A percentile compares a stretch with the other conserved stretches of the same genome.
These are phyloP conservation scores for Melanotaenia duboulayi DNA, from an alignment of 2,113 vertebrate genomes.

Conservation along the genomic window DNA sequence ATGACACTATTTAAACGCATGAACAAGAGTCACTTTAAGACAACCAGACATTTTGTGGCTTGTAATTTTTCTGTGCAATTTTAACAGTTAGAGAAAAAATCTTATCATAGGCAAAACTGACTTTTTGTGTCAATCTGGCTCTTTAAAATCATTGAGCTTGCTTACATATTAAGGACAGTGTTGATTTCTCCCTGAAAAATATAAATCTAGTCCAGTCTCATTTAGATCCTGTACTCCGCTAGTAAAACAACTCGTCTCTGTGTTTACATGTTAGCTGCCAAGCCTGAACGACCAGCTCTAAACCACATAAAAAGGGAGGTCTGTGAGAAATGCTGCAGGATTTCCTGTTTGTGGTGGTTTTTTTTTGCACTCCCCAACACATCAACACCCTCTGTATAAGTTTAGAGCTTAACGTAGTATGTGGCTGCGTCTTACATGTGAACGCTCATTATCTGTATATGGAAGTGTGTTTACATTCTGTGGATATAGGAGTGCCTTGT, in stretches of 20 bases:
- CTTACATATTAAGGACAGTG: neutral
- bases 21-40: neutral
- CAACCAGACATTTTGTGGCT: neutral
- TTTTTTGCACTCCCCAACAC: conserved; percentile 29
- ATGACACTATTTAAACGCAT: too few relatives aligned
- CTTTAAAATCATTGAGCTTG: neutral
- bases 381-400: conserved; percentile 29
- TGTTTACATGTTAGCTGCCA: conserved; percentile 62
- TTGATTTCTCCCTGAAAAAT: conserved; percentile 15
- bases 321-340: conserved; percentile 62
- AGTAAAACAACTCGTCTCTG: conserved; percentile 41
- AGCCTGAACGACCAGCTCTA: conserved; percentile 44
- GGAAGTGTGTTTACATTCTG: neutral
- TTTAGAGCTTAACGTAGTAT: conserved; percentile 25
- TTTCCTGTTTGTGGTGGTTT: conserved; percentile 72
- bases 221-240: conserved; percentile 39
- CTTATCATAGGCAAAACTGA: too few relatives aligned
- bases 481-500: conserved; percentile 4
- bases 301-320: conserved; percentile 60
- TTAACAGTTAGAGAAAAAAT: too few relatives aligned
- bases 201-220: conserved; percentile 20
- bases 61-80: neutral
- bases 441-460: conserved; percentile 33
- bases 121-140: too few relatives aligned
- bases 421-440: conserved; percentile 11